Evolutionary conservation across 2,888 invertebrate genomes (phyloP), one percentile per base, ranked within the genome.

Genomic region (Drosophila meridionalis): DNA sequence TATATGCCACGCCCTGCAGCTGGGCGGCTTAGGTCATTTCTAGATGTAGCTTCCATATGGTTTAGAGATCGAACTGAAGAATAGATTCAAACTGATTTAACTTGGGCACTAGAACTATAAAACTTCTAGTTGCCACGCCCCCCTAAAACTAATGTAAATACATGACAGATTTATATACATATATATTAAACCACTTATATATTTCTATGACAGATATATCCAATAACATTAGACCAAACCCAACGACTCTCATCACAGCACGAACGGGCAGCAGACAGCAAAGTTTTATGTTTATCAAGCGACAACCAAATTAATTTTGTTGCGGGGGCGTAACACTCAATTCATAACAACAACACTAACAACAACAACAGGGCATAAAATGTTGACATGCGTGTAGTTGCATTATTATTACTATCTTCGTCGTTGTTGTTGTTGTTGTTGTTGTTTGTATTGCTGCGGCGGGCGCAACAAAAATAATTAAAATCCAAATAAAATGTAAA

Each of bases 211-310:
- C 11, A 40, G 7, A 7, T n/a, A n/a, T n/a, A 1, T 9, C 20
- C 9, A 0, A n/a, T 9, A 43, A 9, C 43, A 4, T n/a, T 9
- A 12, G 2, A 12, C 0, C 47, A n/a, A 50, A 9, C 32, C 6
- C 9, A 50, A 5, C 32, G n/a, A 50, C 50, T 34, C 50, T 32
- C 20, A 20, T 11, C 50, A 34, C n/a, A 4, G 11, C 32, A 2
- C 11, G 9, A 6, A 11, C 32, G 11, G 5, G 50, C 50, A 52
- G 34, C 53, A 62, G 38, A 42, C 36, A 60, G 57, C 28, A 34
- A 34, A 76, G 80, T 80, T 80, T 80, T 80, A 80, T 78, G 64
- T 80, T 76, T 55, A 69, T 66, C 47, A 69, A 60, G 57, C 62
- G 61, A 42, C 64, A 67, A 48, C 70, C 68, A 75, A 80, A 78